Base-by-base conservation (phyloP, 2,888 invertebrate genomes). In the Meteorus colon region DNA sequence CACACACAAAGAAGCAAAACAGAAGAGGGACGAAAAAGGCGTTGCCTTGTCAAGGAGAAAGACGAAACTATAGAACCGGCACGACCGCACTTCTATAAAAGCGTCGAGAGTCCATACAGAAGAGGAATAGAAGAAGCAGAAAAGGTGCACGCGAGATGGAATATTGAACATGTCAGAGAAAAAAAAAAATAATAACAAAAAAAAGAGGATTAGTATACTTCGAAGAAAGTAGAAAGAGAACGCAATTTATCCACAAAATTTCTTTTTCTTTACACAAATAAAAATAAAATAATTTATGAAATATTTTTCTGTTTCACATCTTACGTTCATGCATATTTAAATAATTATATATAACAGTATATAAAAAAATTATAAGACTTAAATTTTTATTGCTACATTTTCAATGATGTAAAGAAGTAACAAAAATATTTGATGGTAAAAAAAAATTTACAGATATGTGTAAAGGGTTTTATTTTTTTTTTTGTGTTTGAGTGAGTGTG, bases 151-250 rank as follows among this genome's bases (percentile, higher is more conserved):
- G 10, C 29, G 31, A 10, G 8, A 63, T 63, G 10, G 63, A 63
- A 63, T 63, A 31, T 63, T 63, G 29, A 63, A 63, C 12, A 63
- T 31, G 29, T 14, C 59, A 63, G 27, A 63, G 31, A 63, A 63
- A 63, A 63, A 34, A 63, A 31, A 27, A 3, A 29, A 62, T 6
- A 29, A 29, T 0, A 27, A 27, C 0, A 14, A 31, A 62, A 2
- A 62, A 24, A 24, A 19, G 27, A 27, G 27, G 16, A 62, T 62
- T 29, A 62, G 14, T 19, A 27, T 2, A 19, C 14, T 63, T 1
- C 2, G 16, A 8, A 63, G 2, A 63, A 14, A 31, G n/a, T 34
- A 4, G 16, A n/a, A n/a, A 16, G 48, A 48, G 1, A 5, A 48
- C 16, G 14, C 19, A 1, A 19, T 55, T 55, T n/a, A 3, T 48